Evolutionary conservation across 2,797 vertebrate genomes (phyloP), one percentile per base, ranked within the genome.

Genomic region (Sciurus vulgaris): DNA sequence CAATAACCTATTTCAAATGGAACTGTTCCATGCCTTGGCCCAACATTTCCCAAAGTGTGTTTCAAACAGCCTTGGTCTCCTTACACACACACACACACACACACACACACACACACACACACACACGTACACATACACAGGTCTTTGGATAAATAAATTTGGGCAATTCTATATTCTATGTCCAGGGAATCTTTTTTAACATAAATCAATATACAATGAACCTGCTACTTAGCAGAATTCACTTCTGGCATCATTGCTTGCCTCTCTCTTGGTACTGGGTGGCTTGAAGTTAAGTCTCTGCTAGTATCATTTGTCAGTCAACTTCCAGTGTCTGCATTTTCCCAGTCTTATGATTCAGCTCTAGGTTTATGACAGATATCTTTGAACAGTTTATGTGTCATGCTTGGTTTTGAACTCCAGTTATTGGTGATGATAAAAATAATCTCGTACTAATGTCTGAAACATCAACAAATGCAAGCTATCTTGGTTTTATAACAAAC

Each of bases 351-450:
- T 1, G 51, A 73, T 2, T 38, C 38, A 86, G 38, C 15, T 67
- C 30, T 33, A 63, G 20, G 9, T 76, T 89, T 51, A 76, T 3
- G 92, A 44, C 7, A 49, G 92, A 44, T 7, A 49, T 85, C 77
- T 86, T 44, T 54, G 35, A 44, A 76, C 28, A 74, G 13, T 82
- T 24, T 38, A 7, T 26, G 10, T 61, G 67, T 51, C 14, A 65
- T 6, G 12, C 9, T 74, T 28, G 22, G 77, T 1, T 9, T 69
- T 73, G 11, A 61, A 47, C 7, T 72, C 11, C 74, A 85, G 74
- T 73, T 89, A 38, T 30, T 91, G 38, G 30, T 38, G 4, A 78
- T 72, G 70, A 63, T 86, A 92, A 96, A 91, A 88, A 78, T 88
- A 74, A 96, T 92, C 63, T 86, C 56, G 79, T 11, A 2, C 14